Evolutionary conservation across 2,888 invertebrate genomes (phyloP).

Genomic region (Deroplatys truncata): DNA sequence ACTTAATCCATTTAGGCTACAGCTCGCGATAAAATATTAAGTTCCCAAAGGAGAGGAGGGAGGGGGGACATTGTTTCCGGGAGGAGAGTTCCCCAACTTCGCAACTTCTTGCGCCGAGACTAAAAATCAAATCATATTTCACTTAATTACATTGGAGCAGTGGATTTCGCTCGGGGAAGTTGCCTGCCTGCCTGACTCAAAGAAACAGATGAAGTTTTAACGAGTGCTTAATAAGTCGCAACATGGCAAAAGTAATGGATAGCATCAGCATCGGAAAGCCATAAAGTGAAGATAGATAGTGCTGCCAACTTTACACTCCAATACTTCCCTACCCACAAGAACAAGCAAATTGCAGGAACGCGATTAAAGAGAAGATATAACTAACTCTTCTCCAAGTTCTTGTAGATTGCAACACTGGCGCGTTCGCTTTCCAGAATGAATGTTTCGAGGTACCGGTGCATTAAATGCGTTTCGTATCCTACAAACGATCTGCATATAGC

Average conservation of each 20-base stretch:
- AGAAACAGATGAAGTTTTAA: neutral
- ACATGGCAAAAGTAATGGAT: neutral
- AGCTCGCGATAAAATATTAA: neutral
- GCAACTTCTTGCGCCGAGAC: neutral
- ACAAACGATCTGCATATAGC: too few relatives aligned
- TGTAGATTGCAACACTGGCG: too few relatives aligned
- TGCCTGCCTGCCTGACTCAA: neutral
- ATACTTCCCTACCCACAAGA: neutral
- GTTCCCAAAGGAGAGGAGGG: neutral
- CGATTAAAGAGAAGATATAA: neutral
- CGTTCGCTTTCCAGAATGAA: too few relatives aligned
- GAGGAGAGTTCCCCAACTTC: neutral
- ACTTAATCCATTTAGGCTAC: neutral
- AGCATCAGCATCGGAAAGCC: neutral
- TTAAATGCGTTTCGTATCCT: too few relatives aligned
- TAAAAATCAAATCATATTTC: neutral
- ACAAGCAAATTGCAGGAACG: neutral
- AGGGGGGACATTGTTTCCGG: neutral
- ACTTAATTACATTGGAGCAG: neutral
- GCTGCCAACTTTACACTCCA: neutral
- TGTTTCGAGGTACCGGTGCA: too few relatives aligned
- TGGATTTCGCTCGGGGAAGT: neutral
- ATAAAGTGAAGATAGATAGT: neutral
- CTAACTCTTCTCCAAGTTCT: neutral
- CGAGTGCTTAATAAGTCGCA: neutral